Percentiles rank a stretch among this genome's conserved stretches.
Conservation (phyloP, 1,140 invertebrate species). For the Eulimnadia texana region DNA sequence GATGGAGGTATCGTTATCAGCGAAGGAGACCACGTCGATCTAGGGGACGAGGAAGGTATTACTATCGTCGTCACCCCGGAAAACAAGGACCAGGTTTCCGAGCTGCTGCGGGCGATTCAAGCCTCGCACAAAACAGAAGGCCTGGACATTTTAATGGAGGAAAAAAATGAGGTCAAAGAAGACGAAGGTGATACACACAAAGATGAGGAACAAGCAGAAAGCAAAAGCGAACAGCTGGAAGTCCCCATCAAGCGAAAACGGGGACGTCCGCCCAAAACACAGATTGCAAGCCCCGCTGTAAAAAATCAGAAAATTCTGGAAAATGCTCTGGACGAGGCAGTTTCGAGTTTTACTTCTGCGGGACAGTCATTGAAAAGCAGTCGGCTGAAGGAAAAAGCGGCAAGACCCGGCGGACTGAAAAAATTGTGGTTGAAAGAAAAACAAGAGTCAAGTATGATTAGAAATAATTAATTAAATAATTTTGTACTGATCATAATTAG, state of each 20-base stretch:
- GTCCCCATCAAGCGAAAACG: conserved; percentile 19
- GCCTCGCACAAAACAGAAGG: background rate
- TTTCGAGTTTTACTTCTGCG: background rate
- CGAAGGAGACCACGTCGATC: background rate
- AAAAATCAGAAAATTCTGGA: background rate
- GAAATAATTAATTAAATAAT: too few relatives aligned
- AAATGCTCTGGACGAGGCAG: background rate
- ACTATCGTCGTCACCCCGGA: conserved; percentile 15
- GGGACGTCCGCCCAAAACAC: conserved; percentile 20
- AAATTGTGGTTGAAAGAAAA: conserved; percentile 12
- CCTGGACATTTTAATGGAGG: background rate
- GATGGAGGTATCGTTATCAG: background rate
- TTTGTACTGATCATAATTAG: too few relatives aligned
- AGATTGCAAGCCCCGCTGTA: background rate
- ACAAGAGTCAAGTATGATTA: too few relatives aligned
- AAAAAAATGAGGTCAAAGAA: background rate
- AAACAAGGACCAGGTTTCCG: conserved; percentile 13
- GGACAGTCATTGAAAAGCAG: background rate
- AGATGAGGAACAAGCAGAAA: background rate
- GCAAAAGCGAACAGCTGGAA: background rate
- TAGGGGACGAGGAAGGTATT: conserved; percentile 11
- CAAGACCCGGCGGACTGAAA: conserved; percentile 8
- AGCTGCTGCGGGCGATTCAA: conserved; percentile 9
- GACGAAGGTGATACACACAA: background rate
- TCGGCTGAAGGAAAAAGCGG: conserved; percentile 7